A percentile compares a stretch with the other conserved stretches of the same genome.
Conservation (phyloP, 2,113 vertebrate genomes). For the Tragelaphus scriptus region DNA sequence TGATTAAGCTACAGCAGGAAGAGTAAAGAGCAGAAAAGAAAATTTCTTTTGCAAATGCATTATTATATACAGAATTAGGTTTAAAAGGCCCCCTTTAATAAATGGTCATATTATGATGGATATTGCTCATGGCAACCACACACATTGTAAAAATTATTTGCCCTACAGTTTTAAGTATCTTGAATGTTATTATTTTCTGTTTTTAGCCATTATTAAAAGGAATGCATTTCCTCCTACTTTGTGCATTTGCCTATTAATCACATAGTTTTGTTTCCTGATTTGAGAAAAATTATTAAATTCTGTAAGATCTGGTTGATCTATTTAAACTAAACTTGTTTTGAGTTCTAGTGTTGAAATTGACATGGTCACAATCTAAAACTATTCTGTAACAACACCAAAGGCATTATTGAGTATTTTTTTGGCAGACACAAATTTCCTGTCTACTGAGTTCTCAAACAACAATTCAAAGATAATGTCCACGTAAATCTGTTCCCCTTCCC, state of each 20-base stretch:
- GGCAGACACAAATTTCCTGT: not conserved
- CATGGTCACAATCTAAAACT: not conserved
- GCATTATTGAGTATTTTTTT: not conserved
- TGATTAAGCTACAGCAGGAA: not conserved
- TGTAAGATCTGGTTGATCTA: not conserved
- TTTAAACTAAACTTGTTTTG: not conserved
- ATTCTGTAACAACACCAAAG: not conserved
- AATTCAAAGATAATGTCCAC: not conserved
- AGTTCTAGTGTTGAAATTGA: constrained; percentile 4
- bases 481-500: not conserved
- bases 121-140: not conserved
- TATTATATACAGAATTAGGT: not conserved
- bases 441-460: not conserved
- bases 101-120: not conserved
- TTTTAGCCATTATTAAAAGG: not conserved
- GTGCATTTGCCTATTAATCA: not conserved
- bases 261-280: not conserved
- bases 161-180: not conserved
- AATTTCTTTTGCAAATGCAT: not conserved
- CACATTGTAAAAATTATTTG: not conserved
- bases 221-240: not conserved
- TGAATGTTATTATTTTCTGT: not conserved
- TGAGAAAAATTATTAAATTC: not conserved
- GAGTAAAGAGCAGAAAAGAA: not conserved
- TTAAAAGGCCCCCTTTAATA: not conserved